phyloP scores from a whole-genome alignment of 35 echinoderm and acorn worm species.

The Hemicentrotus pulcherrimus region DNA sequence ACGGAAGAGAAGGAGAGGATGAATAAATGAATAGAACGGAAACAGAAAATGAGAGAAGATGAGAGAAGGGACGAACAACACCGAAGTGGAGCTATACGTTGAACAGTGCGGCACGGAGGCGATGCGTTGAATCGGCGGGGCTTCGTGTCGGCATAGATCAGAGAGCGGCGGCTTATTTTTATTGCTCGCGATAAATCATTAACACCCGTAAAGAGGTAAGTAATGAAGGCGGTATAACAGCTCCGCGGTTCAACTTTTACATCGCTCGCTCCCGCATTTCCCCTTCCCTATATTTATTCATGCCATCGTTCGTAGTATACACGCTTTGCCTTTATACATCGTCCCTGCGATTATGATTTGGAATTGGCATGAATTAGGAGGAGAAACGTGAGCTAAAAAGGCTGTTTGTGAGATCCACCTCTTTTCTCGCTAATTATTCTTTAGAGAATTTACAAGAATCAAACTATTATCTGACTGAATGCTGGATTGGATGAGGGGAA shows the following conservation, averaged over 20 bases:
- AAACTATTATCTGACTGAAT: neutral
- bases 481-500: neutral
- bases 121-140: slow-evolving; percentile 8
- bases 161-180: slow-evolving; percentile 43
- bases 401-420: neutral
- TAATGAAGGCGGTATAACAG: slow-evolving; percentile 34
- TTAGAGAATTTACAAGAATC: neutral
- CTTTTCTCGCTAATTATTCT: neutral
- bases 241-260: neutral
- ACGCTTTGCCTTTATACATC: neutral
- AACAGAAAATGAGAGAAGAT: neutral
- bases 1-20: neutral
- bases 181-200: slow-evolving; percentile 56
- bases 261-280: neutral
- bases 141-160: slow-evolving; percentile 49
- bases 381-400: neutral
- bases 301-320: neutral
- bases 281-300: neutral
- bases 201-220: slow-evolving; percentile 32
- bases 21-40: neutral
- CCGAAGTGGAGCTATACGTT: neutral
- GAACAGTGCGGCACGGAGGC: neutral
- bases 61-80: neutral
- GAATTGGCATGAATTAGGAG: neutral
- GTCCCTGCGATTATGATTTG: neutral